These are phyloP conservation scores for Gasterosteus nipponicus DNA, from an alignment of 2,113 vertebrate genomes.

Conservation along the genomic window DNA sequence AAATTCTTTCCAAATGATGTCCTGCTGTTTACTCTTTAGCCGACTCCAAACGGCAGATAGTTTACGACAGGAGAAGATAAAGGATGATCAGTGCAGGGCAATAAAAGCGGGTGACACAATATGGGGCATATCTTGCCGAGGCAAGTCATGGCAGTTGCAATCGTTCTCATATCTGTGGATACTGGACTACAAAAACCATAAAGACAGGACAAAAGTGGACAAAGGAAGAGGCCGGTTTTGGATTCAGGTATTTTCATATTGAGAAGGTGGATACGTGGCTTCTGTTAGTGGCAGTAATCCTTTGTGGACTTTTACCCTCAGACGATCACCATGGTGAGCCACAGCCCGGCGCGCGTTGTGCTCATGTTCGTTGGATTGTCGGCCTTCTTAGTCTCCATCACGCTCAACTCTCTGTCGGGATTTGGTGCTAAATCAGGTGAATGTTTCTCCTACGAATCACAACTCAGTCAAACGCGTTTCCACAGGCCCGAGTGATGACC, in stretches of 20 bases:
- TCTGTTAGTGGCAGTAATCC: background rate
- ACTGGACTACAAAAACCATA: background rate
- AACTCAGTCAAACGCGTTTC: background rate
- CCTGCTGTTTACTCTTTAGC: conserved; percentile 17
- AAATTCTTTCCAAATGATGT: background rate
- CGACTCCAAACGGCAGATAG: background rate
- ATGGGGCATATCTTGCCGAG: conserved; percentile 1
- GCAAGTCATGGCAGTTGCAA: background rate
- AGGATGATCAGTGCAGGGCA: conserved; percentile 12
- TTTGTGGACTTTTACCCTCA: conserved; percentile 35
- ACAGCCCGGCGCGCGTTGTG: conserved; percentile 27
- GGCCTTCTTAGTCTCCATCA: conserved; percentile 44
- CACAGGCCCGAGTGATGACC: background rate
- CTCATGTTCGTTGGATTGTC: conserved; percentile 63
- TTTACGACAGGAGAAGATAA: conserved; percentile 61
- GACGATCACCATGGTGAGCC: conserved; percentile 41
- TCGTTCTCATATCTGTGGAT: background rate
- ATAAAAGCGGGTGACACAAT: conserved; percentile 59
- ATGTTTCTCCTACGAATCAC: background rate
- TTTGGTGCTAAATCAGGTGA: conserved; percentile 63
- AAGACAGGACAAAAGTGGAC: background rate
- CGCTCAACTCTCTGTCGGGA: conserved; percentile 58
- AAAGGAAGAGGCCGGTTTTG: background rate
- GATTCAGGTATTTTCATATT: background rate
- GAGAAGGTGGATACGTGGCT: background rate